Evolutionary conservation across 2,797 vertebrate species (phyloP), one percentile per base, ranked within the genome.

Genomic region (Acanthopagrus latus): DNA sequence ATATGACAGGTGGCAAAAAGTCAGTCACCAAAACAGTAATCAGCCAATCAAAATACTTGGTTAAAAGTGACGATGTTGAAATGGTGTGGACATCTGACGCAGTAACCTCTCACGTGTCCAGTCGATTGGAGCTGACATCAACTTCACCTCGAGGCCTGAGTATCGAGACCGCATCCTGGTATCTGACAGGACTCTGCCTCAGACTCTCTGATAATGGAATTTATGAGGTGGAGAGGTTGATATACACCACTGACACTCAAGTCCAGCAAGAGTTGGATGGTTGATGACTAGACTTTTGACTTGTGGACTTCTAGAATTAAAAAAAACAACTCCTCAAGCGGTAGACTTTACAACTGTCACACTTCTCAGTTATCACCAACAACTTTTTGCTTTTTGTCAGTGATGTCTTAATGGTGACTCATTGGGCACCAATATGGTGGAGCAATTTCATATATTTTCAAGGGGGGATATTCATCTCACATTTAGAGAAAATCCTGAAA

Each of bases 61-160:
- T 50, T 47, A 29, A 64, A 64, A 47, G 5, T 13, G 18, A 48
- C 20, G 13, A 8, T 33, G 21, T 27, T 63, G 20, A 13, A 27
- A 16, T 63, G n/a, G 27, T 52, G 18, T 41, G 5, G n/a, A 56
- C 20, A 29, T 62, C 25, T 46, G 63, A 76, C 5, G 14, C 12
- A 50, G 23, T 2, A 20, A 52, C 7, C 10, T 64, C 0, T 59
- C 10, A 23, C 23, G 2, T 1, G 97, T 99, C 47, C 98, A 99
- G 88, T 98, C 97, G 47, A 97, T 99, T 0, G 97, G 98, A 74
- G 98, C 97, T 0, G 96, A 97, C 85, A 97, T 99, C 92, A 97
- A 99, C 0, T 97, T 98, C 60, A 99, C 96, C 64, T 88, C 97
- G 23, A 93, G 98, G 52, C 94, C 96, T 0, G 97, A 99, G 78